These are phyloP conservation scores for Morone chrysops DNA, from an alignment of 2,113 vertebrate genomes.

Conservation along the genomic window DNA sequence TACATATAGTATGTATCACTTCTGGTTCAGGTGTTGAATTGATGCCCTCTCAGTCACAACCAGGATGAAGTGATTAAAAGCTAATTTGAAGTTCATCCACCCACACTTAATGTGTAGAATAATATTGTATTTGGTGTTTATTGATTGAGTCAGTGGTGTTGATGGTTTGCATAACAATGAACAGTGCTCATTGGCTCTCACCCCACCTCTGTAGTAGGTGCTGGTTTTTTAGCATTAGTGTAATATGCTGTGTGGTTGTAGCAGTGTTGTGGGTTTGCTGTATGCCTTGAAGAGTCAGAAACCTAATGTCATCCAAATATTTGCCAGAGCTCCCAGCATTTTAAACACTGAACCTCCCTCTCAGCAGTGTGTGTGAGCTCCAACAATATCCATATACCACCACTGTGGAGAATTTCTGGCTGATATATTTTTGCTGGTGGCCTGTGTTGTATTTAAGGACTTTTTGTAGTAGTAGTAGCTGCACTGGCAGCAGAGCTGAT, in stretches of 20 bases:
- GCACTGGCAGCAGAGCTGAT: neutral
- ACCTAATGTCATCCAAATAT: neutral
- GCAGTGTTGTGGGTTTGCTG: neutral
- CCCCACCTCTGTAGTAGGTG: neutral
- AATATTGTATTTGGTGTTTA: neutral
- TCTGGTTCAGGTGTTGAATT: too few species aligned
- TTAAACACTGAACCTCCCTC: neutral
- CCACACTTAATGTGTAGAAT: too few species aligned
- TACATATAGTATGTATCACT: neutral
- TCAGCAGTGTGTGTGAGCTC: neutral
- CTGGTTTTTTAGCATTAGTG: neutral
- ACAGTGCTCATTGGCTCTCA: neutral
- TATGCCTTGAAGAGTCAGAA: neutral
- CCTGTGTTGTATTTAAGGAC: neutral
- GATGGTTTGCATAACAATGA: slow-evolving; percentile 2
- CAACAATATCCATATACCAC: too few species aligned
- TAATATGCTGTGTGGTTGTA: neutral
- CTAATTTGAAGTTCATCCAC: neutral
- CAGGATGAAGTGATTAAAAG: neutral
- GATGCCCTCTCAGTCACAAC: neutral
- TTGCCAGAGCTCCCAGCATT: neutral
- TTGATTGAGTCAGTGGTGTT: slow-evolving; percentile 1
- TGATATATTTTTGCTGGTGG: neutral
- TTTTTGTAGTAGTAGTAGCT: neutral
- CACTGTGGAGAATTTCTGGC: neutral